Evolutionary conservation across 2,797 vertebrate species (phyloP).

Genomic region (Distichodus sexfasciatus): DNA sequence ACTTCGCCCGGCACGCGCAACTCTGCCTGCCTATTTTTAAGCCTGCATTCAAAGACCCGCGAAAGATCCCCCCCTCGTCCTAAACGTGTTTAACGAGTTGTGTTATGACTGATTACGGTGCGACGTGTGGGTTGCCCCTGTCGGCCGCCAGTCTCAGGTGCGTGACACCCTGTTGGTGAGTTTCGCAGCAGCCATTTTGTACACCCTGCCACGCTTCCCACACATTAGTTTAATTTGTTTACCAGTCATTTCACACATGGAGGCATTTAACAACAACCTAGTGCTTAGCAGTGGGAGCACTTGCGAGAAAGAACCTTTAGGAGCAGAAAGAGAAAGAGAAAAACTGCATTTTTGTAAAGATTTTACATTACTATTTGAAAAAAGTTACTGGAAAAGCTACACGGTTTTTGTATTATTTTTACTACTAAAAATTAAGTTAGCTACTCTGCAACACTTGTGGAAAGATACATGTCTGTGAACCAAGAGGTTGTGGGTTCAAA

Average conservation of each 20-base stretch:
- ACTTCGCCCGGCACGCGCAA: background rate
- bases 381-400: no score
- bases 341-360: no score
- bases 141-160: constrained; percentile 12
- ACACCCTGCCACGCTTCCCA: constrained; percentile 31
- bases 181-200: constrained; percentile 29
- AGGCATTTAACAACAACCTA: constrained; percentile 33
- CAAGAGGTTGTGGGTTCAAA: no score
- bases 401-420: no score
- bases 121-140: background rate
- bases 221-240: constrained; percentile 53
- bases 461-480: no score
- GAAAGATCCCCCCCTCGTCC: constrained; percentile 1
- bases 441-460: no score
- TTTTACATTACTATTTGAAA: no score
- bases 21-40: background rate
- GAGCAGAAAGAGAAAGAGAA: background rate
- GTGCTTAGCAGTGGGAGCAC: constrained; percentile 32
- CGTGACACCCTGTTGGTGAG: constrained; percentile 16
- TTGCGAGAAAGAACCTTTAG: background rate
- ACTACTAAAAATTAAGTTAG: no score
- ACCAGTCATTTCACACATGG: constrained; percentile 43
- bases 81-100: constrained; percentile 18
- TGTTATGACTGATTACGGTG: constrained; percentile 2
- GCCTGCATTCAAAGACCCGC: background rate